Evolutionary conservation across 2,888 invertebrate species (phyloP).

Genomic region (Chymomyza amoena): DNA sequence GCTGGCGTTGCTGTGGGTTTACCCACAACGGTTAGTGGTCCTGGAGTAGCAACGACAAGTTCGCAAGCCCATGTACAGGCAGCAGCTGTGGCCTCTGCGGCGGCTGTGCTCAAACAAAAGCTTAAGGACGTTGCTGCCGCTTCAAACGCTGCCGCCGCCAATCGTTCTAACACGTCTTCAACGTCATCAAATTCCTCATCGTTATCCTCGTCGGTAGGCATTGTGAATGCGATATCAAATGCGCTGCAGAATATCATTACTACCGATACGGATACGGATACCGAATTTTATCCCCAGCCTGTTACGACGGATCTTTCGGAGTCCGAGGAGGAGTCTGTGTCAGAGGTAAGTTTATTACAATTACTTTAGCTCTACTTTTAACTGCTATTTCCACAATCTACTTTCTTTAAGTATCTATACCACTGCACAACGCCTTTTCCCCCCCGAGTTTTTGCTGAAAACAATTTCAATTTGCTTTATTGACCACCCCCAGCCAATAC

Average conservation of each 20-base stretch:
- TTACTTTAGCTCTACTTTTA: not conserved
- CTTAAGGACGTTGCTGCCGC: slow-evolving; percentile 63
- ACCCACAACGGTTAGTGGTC: slow-evolving; percentile 33
- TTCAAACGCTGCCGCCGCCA: slow-evolving; percentile 55
- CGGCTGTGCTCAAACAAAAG: slow-evolving; percentile 70
- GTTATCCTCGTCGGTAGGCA: slow-evolving; percentile 74
- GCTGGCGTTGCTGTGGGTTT: slow-evolving; percentile 46
- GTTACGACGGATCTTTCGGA: slow-evolving; percentile 96
- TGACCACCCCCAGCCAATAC: not conserved
- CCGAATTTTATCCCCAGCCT: slow-evolving; percentile 88
- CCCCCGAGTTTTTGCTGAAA: too few species aligned
- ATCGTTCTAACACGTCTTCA: slow-evolving; percentile 72
- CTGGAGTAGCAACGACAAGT: slow-evolving; percentile 23
- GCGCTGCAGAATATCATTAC: slow-evolving; percentile 81
- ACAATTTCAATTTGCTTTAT: not conserved
- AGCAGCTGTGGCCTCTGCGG: slow-evolving; percentile 60
- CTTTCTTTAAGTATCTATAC: not conserved
- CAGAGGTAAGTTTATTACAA: slow-evolving; percentile 86
- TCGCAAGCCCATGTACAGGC: slow-evolving; percentile 29
- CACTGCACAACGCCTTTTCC: not conserved
- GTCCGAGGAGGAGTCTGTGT: slow-evolving; percentile 97
- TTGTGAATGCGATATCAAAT: slow-evolving; percentile 75
- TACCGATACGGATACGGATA: slow-evolving; percentile 93
- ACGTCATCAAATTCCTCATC: slow-evolving; percentile 76
- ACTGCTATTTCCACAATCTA: not conserved